phyloP scores from a whole-genome alignment of 1,140 invertebrate genomes.

The Heliconius hewitsoni region DNA sequence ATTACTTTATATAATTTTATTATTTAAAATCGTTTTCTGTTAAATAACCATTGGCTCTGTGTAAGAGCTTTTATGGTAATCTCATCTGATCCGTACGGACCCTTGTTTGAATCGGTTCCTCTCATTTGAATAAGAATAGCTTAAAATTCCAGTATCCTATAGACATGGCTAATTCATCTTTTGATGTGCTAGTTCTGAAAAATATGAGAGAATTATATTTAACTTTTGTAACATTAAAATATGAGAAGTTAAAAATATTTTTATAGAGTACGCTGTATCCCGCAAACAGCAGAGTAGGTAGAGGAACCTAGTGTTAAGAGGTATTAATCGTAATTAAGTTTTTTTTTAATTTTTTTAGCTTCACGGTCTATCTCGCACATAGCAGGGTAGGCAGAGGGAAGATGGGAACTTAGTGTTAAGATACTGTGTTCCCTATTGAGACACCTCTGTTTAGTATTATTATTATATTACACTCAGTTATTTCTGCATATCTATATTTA shows the following conservation, averaged over 20 bases:
- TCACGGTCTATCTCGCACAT: no score
- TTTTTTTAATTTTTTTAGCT: no score
- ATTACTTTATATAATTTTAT: neutral
- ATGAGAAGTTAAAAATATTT: no score
- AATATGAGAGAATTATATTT: neutral
- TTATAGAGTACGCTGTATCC: no score
- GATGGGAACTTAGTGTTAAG: no score
- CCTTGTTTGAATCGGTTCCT: constrained; percentile 8
- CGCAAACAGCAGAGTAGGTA: no score
- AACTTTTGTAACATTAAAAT: neutral
- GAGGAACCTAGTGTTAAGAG: no score
- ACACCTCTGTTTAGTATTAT: neutral
- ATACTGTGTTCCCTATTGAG: no score
- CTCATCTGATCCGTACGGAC: neutral
- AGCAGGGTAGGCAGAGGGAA: no score
- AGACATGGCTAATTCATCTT: constrained; percentile 1
- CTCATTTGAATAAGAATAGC: constrained; percentile 11
- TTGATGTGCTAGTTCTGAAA: neutral
- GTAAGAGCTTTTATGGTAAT: constrained; percentile 1
- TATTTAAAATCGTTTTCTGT: neutral
- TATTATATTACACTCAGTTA: constrained; percentile 19
- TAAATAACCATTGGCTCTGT: neutral
- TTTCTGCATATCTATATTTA: constrained; percentile 30
- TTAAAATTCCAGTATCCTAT: neutral
- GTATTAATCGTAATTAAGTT: no score